Conservation (phyloP, 2,797 vertebrate species). For the Cygnus olor region DNA sequence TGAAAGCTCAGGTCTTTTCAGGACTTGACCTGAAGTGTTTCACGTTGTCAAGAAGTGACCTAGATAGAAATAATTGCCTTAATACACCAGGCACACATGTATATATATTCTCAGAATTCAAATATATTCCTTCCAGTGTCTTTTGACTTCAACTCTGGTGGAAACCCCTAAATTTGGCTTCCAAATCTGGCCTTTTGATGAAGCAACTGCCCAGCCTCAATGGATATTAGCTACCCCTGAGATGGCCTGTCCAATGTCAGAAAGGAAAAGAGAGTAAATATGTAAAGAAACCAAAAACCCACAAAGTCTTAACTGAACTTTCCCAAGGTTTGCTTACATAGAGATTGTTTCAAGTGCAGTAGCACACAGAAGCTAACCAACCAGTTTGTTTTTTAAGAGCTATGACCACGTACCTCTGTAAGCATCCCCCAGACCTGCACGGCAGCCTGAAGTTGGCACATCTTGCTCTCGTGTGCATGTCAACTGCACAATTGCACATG, state of each 20-base stretch:
- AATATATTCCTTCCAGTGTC: background rate
- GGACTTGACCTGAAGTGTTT: background rate
- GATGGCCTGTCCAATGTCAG: background rate
- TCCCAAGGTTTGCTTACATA: background rate
- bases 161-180: background rate
- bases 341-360: background rate
- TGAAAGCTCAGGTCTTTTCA: background rate
- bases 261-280: background rate
- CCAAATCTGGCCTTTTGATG: background rate
- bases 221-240: background rate
- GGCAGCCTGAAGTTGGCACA: background rate
- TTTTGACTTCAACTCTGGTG: background rate
- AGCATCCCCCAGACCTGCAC: background rate
- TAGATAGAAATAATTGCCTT: background rate
- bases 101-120: background rate
- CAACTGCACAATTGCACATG: background rate
- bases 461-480: background rate
- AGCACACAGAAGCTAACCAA: background rate
- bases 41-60: background rate
- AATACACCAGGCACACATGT: fast-evolving
- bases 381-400: background rate
- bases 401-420: background rate
- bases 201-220: background rate
- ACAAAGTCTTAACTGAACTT: background rate
- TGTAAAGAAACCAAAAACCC: background rate